These are phyloP conservation scores for Drosophila crucigera DNA, from an alignment of 2,888 invertebrate genomes.

Conservation along the genomic window DNA sequence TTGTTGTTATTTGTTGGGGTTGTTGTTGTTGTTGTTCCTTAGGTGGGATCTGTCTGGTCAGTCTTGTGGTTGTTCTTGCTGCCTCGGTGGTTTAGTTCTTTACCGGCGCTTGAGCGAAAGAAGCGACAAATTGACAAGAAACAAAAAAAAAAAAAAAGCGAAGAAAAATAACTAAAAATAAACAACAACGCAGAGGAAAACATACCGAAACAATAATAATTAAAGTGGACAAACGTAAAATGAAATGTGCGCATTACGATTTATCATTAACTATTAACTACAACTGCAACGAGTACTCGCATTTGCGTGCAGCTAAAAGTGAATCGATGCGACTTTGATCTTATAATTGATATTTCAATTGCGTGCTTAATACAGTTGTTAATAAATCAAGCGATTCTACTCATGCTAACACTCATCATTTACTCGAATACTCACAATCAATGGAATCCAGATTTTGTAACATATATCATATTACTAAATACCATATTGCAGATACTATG, in stretches of 20 bases:
- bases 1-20: slow-evolving; percentile 19
- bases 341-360: slow-evolving; percentile 44
- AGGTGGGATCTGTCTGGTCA: slow-evolving; percentile 46
- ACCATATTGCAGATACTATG: not conserved
- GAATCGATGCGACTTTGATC: slow-evolving; percentile 25
- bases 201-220: slow-evolving; percentile 8
- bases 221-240: slow-evolving; percentile 53
- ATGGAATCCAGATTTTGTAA: not conserved
- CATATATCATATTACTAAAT: not conserved
- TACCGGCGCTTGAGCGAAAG: slow-evolving; percentile 66
- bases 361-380: slow-evolving; percentile 26
- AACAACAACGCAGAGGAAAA: slow-evolving; percentile 4
- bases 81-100: slow-evolving; percentile 65
- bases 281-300: not conserved
- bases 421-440: not conserved
- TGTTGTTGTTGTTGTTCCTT: slow-evolving; percentile 27
- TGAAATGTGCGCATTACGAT: slow-evolving; percentile 67
- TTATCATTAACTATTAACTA: slow-evolving; percentile 23
- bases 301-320: slow-evolving; percentile 11
- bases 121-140: slow-evolving; percentile 29
- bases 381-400: slow-evolving; percentile 38
- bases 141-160: slow-evolving; percentile 5
- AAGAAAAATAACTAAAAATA: slow-evolving; percentile 3
- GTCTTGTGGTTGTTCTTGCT: slow-evolving; percentile 69
- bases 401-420: slow-evolving; percentile 8